A percentile compares a stretch with the other conserved stretches of the same genome.
These are phyloP conservation scores for Nyctalus aviator DNA, from an alignment of 2,797 vertebrate genomes.

Conservation along the genomic window DNA sequence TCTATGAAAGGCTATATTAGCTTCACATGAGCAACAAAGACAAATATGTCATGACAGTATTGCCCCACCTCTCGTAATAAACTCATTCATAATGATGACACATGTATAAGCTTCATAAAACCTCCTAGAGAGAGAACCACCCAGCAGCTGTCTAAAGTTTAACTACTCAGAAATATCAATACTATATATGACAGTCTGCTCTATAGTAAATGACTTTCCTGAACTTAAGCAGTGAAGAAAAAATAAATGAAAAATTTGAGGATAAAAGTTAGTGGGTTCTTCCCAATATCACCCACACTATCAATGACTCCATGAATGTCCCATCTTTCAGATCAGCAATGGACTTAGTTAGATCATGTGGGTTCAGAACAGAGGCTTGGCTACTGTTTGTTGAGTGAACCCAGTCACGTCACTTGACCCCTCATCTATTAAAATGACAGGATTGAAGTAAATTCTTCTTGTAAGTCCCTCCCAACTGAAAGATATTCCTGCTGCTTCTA, in stretches of 20 bases:
- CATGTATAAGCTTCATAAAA: constrained; percentile 22
- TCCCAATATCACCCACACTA: not conserved
- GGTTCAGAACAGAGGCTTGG: not conserved
- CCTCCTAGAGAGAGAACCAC: not conserved
- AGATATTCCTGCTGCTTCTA: not conserved
- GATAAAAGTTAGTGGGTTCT: not conserved
- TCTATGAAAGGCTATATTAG: constrained; percentile 20
- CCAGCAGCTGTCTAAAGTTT: constrained; percentile 6
- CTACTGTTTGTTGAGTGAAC: not conserved
- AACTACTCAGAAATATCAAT: constrained; percentile 20
- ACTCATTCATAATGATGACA: constrained; percentile 32
- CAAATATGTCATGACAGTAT: constrained; percentile 24
- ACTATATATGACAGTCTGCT: not conserved
- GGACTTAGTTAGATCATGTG: not conserved
- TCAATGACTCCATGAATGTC: not conserved
- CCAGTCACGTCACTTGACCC: not conserved
- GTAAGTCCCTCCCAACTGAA: not conserved
- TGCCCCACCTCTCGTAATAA: constrained; percentile 61
- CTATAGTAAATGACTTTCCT: not conserved
- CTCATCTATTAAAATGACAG: constrained; percentile 3
- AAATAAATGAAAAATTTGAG: not conserved
- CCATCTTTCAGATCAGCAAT: not conserved
- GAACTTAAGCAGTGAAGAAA: not conserved
- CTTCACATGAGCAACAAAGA: constrained; percentile 35
- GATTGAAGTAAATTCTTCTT: not conserved